Conservation (phyloP, 2,888 invertebrate species). For the Caenorhabditis doughertyi region DNA sequence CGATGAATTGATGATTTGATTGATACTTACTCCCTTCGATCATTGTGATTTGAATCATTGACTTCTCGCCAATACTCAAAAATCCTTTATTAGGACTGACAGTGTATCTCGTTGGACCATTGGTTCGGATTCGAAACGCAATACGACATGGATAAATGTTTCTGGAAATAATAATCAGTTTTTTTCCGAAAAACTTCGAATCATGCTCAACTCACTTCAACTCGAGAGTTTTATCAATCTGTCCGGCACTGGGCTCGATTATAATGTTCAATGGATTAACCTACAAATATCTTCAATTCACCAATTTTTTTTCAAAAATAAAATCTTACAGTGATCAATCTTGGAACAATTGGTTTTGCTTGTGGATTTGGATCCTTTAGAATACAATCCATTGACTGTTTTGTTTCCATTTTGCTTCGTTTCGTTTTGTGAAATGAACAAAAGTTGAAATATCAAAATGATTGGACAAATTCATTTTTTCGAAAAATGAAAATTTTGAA, state of each 20-base stretch:
- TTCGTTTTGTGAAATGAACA: conserved; percentile 14
- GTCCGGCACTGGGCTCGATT: conserved; percentile 35
- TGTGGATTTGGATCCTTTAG: conserved; percentile 28
- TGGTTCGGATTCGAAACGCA: conserved; percentile 55
- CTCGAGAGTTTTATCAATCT: conserved; percentile 49
- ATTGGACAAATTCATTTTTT: not conserved
- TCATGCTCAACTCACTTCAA: conserved; percentile 39
- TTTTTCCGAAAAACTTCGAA: not conserved
- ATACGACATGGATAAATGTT: conserved; percentile 62
- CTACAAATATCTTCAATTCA: not conserved
- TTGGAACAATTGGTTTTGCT: conserved; percentile 29
- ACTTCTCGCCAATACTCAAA: conserved; percentile 51
- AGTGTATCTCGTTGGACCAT: conserved; percentile 57
- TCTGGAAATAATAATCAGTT: conserved; percentile 17
- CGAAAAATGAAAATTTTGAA: not conserved
- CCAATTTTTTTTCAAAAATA: not conserved
- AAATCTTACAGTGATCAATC: conserved; percentile 27
- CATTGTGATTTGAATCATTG: conserved; percentile 35
- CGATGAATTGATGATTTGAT: conserved; percentile 56
- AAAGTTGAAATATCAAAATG: not conserved
- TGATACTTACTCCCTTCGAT: conserved; percentile 55
- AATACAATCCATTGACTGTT: conserved; percentile 55
- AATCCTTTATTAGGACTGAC: conserved; percentile 58
- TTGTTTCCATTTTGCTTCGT: conserved; percentile 51
- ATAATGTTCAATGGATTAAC: conserved; percentile 62